Percentiles rank a stretch among this genome's conserved stretches.
Conservation (phyloP, 2,797 vertebrate genomes). For the Echiichthys vipera region DNA sequence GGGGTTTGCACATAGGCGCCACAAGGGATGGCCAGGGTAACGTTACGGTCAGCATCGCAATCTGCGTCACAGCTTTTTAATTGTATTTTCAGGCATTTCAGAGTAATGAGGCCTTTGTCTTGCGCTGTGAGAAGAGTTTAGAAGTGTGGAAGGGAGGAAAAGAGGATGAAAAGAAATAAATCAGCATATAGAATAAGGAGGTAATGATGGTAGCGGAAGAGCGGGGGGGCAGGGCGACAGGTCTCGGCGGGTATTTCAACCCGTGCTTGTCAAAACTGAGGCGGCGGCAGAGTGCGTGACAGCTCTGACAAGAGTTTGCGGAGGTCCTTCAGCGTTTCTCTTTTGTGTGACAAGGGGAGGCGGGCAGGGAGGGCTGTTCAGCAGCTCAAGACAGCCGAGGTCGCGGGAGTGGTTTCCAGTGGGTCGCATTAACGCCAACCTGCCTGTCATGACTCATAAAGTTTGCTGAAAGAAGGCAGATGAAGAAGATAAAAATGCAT, state of each 20-base stretch:
- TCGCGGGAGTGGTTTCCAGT: slow-evolving; percentile 55
- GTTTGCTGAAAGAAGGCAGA: slow-evolving; percentile 30
- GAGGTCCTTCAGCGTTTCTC: slow-evolving; percentile 65
- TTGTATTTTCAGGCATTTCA: slow-evolving; percentile 40
- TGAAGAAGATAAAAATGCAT: neutral
- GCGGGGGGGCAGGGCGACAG: slow-evolving; percentile 20
- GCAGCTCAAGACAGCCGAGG: slow-evolving; percentile 57
- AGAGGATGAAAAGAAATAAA: slow-evolving; percentile 42
- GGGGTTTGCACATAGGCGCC: slow-evolving; percentile 5
- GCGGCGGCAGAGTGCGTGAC: slow-evolving; percentile 63
- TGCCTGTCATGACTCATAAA: slow-evolving; percentile 71
- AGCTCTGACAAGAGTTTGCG: slow-evolving; percentile 77
- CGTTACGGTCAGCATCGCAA: slow-evolving; percentile 9
- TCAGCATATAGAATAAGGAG: slow-evolving; percentile 55
- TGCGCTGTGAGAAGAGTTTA: slow-evolving; percentile 12
- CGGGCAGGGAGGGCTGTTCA: slow-evolving; percentile 38
- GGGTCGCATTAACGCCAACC: slow-evolving; percentile 62
- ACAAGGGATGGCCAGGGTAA: slow-evolving; percentile 27
- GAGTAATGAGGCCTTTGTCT: slow-evolving; percentile 20
- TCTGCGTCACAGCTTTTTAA: slow-evolving; percentile 38
- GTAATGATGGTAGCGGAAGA: slow-evolving; percentile 44
- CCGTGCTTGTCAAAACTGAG: slow-evolving; percentile 64
- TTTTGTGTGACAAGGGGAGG: slow-evolving; percentile 69
- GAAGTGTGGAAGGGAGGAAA: neutral
- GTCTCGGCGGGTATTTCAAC: slow-evolving; percentile 65